Conservation (phyloP, 2,113 vertebrate species). For the Thamnophis sirtalis region DNA sequence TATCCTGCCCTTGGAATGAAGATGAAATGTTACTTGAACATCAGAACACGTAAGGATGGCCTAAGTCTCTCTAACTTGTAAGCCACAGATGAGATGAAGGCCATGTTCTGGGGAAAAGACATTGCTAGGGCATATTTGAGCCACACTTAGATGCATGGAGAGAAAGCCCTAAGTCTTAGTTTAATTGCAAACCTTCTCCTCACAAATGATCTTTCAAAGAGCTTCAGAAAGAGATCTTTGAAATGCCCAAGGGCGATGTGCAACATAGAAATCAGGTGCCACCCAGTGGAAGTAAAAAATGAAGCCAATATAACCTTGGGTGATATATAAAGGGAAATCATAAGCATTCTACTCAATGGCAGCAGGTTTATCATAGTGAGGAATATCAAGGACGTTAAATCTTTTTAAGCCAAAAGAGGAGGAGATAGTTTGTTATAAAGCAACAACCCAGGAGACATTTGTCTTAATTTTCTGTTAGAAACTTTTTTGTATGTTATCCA, state of each 20-base stretch:
- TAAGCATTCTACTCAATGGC: neutral
- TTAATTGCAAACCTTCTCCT: neutral
- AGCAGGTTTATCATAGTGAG: neutral
- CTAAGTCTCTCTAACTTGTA: neutral
- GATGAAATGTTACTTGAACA: neutral
- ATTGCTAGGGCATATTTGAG: neutral
- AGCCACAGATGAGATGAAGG: neutral
- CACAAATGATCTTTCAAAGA: constrained; percentile 6
- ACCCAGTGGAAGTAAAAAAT: neutral
- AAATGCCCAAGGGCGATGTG: neutral
- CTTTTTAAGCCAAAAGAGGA: neutral
- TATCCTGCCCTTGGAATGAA: neutral
- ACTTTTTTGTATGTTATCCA: constrained; percentile 33
- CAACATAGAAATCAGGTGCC: constrained; percentile 10
- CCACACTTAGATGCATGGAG: neutral
- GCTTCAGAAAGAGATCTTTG: constrained; percentile 17
- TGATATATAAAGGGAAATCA: neutral
- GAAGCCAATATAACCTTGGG: neutral
- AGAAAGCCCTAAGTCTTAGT: neutral
- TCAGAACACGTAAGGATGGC: neutral
- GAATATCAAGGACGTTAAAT: constrained; percentile 18
- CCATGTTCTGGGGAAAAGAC: neutral
- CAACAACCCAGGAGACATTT: neutral
- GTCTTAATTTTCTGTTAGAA: neutral
- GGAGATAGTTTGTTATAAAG: neutral